phyloP scores from a whole-genome alignment of 2,113 vertebrate genomes.

The Laticauda laticaudata region DNA sequence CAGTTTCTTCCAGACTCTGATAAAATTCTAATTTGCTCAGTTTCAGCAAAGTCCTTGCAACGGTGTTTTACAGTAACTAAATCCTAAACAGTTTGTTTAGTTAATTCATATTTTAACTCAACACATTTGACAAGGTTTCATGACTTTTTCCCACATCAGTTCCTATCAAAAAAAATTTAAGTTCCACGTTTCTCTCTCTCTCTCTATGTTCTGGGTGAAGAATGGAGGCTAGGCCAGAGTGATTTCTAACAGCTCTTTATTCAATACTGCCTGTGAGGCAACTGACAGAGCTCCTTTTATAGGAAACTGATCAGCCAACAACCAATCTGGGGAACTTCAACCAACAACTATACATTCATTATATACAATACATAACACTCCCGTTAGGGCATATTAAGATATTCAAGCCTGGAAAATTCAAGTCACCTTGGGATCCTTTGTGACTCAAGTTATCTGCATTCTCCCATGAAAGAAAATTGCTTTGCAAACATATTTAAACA shows the following conservation, averaged over 20 bases:
- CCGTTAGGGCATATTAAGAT: accelerated
- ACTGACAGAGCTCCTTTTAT: too few species aligned
- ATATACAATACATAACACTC: background rate
- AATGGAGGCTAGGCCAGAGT: too few species aligned
- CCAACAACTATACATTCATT: too few species aligned
- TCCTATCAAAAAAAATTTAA: background rate
- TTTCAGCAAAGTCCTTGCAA: background rate
- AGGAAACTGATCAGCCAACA: too few species aligned
- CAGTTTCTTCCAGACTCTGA: background rate
- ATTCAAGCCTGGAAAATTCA: background rate
- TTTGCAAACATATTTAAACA: constrained; percentile 10
- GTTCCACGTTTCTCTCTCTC: background rate
- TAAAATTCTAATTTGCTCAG: background rate
- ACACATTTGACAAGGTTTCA: background rate
- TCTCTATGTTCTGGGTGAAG: too few species aligned
- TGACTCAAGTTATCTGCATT: background rate
- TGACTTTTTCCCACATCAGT: background rate
- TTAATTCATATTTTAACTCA: background rate
- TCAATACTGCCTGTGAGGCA: too few species aligned
- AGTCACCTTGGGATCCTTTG: background rate
- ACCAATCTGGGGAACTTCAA: too few species aligned
- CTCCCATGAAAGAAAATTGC: background rate
- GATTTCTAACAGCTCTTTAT: too few species aligned
- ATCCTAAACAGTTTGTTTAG: background rate
- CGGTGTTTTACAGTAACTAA: background rate